Evolutionary conservation across 1,140 invertebrate genomes (phyloP), one percentile per base, ranked within the genome.

Genomic region (Orius insidiosus): DNA sequence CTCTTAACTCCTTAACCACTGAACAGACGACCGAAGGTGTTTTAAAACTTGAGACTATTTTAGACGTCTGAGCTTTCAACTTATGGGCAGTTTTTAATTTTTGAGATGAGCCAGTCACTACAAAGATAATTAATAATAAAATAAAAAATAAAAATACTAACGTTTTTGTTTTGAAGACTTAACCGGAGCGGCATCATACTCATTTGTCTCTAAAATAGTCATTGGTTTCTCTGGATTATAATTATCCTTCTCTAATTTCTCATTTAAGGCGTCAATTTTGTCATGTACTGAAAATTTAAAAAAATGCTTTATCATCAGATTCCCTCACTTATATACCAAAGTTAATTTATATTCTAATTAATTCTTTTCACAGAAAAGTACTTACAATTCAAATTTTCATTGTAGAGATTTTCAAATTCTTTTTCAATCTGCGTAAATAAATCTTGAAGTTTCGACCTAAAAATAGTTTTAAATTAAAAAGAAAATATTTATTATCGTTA

Each of bases 11-110:
- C 49, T 76, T 72, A 1, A 93, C 76, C 54, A 90, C 71, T 15
- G 66, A 70, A 56, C 83, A 89, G 49, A 70, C 77, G 54, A 85
- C 76, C 34, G 78, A 75, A 5, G 85, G 78, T 11, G 81, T 81
- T 58, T 96, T 94, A 58, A 98, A 96, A 63, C 89, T 97, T 7
- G 90, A 96, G 0, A 97, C 92, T 57, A 98, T 92, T 63, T 90
- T 88, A 65, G 87, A 94, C 0, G 93, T 96, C 60, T 97, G 93
- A 3, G 89, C 87, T 64, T 95, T 90, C 37, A 94, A 66, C 59
- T 90, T 90, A 59, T 93, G 80, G 55, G 89, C 86, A 37, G 88
- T 79, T 67, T 58, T 96, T n/a, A 90, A 75, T 63, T 88, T 90
- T 60, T 88, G 83, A 11, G 79, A 78, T 47, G 81, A 74, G 57